A percentile compares a stretch with the other conserved stretches of the same genome.
These are phyloP conservation scores for Melikaiella ostensackeni DNA, from an alignment of 2,888 invertebrate species.

Conservation along the genomic window DNA sequence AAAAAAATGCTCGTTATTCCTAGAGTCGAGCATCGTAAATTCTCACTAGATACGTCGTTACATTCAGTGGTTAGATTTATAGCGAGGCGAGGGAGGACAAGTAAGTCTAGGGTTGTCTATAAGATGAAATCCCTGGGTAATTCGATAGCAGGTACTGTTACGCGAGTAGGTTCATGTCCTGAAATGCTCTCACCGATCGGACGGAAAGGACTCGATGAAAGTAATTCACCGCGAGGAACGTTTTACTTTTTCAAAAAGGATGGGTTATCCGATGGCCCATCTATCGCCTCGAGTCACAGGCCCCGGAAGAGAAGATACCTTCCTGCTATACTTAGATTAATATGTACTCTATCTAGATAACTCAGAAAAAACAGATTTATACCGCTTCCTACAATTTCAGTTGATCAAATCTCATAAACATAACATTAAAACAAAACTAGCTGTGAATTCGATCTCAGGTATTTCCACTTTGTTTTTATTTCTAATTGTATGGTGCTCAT, in stretches of 20 bases:
- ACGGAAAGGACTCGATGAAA: conserved; percentile 31
- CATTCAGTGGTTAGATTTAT: conserved; percentile 30
- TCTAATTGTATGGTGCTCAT: too few relatives aligned
- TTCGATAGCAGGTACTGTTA: conserved; percentile 34
- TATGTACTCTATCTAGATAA: conserved; percentile 3
- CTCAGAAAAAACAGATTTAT: not conserved
- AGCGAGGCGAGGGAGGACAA: conserved; percentile 37
- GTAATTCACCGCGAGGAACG: conserved; percentile 26
- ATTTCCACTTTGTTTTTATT: too few relatives aligned
- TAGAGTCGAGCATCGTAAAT: conserved; percentile 29
- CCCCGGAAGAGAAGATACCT: conserved; percentile 27
- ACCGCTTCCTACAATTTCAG: not conserved
- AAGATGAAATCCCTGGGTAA: conserved; percentile 36
- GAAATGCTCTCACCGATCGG: conserved; percentile 33
- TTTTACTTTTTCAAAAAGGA: conserved; percentile 24
- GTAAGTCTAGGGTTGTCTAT: conserved; percentile 37
- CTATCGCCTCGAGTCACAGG: conserved; percentile 26
- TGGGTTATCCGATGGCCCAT: conserved; percentile 25
- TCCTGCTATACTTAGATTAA: conserved; percentile 26
- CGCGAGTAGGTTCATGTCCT: conserved; percentile 29
- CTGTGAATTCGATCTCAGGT: too few relatives aligned
- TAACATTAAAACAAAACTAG: not conserved
- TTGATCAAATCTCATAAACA: not conserved
- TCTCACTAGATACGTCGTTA: conserved; percentile 31
- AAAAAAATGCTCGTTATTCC: conserved; percentile 24